phyloP scores from a whole-genome alignment of 2,113 vertebrate species.

The Gila orcuttii region DNA sequence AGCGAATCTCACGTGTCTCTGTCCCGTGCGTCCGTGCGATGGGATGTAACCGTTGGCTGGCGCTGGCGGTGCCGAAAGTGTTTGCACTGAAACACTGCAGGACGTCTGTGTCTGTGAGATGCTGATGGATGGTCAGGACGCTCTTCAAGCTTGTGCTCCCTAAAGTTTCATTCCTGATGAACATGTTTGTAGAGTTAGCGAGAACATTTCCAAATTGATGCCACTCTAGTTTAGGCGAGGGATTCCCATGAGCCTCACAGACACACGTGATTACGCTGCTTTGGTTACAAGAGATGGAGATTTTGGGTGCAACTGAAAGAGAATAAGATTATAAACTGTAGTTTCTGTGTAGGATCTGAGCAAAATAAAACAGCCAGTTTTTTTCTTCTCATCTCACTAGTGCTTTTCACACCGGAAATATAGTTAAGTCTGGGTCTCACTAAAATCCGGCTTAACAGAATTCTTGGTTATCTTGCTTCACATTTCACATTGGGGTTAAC shows the following conservation, averaged over 20 bases:
- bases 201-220: slow-evolving; percentile 62
- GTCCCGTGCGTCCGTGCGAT: rapidly evolving
- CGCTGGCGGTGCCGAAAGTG: slow-evolving; percentile 9
- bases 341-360: neutral
- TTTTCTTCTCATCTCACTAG: no score
- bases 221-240: slow-evolving; percentile 68
- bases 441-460: no score
- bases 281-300: slow-evolving; percentile 12
- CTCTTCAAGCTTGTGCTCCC: slow-evolving; percentile 51
- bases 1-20: neutral
- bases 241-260: slow-evolving; percentile 73
- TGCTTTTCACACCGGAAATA: no score
- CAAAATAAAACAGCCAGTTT: neutral
- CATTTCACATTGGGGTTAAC: no score
- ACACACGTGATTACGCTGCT: neutral
- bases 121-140: slow-evolving; percentile 49
- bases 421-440: no score
- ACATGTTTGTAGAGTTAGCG: slow-evolving; percentile 55
- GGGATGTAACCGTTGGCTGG: neutral
- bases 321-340: neutral
- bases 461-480: no score
- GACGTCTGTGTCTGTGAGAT: slow-evolving; percentile 42
- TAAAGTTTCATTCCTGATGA: slow-evolving; percentile 54
- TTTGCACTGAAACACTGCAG: slow-evolving; percentile 68
- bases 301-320: slow-evolving; percentile 29